Evolutionary conservation across 1,140 invertebrate genomes (phyloP).

Genomic region (Campoletis sonorensis): DNA sequence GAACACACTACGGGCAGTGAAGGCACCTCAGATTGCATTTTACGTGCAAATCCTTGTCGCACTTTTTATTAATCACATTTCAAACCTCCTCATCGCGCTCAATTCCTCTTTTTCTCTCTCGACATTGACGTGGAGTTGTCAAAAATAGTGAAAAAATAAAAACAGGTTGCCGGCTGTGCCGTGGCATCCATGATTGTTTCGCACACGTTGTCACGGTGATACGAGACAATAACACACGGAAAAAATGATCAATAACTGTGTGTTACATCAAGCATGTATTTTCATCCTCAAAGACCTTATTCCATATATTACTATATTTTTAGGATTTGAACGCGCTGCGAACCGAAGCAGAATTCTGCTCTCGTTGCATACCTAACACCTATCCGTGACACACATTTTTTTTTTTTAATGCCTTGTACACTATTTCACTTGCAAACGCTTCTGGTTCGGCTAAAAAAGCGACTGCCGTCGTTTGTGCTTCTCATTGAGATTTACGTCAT

Average conservation of each 20-base stretch:
- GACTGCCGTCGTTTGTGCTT: neutral
- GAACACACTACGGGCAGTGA: slow-evolving; percentile 70
- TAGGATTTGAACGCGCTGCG: too few relatives aligned
- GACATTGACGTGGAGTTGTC: neutral
- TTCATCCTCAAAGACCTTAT: too few relatives aligned
- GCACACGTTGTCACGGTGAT: slow-evolving; percentile 51
- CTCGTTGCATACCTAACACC: too few relatives aligned
- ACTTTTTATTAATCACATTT: slow-evolving; percentile 48
- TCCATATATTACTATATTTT: too few relatives aligned
- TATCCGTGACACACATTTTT: too few relatives aligned
- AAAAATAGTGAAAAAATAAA: slow-evolving; percentile 10
- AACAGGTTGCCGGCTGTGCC: slow-evolving; percentile 51
- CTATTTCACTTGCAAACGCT: neutral
- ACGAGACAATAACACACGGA: slow-evolving; percentile 8
- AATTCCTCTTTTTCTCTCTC: neutral
- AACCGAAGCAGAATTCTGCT: too few relatives aligned
- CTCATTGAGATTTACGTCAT: neutral
- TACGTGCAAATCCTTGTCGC: slow-evolving; percentile 54
- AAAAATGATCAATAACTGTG: slow-evolving; percentile 22
- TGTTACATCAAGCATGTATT: slow-evolving; percentile 6
- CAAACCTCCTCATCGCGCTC: neutral
- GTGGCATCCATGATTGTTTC: slow-evolving; percentile 63
- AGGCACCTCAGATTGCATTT: slow-evolving; percentile 74
- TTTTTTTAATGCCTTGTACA: neutral
- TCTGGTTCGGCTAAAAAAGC: too few relatives aligned